Percentiles rank a stretch among this genome's conserved stretches.
Evolutionary conservation across 2,888 invertebrate species (phyloP).

Genomic region (Torymus auratus): DNA sequence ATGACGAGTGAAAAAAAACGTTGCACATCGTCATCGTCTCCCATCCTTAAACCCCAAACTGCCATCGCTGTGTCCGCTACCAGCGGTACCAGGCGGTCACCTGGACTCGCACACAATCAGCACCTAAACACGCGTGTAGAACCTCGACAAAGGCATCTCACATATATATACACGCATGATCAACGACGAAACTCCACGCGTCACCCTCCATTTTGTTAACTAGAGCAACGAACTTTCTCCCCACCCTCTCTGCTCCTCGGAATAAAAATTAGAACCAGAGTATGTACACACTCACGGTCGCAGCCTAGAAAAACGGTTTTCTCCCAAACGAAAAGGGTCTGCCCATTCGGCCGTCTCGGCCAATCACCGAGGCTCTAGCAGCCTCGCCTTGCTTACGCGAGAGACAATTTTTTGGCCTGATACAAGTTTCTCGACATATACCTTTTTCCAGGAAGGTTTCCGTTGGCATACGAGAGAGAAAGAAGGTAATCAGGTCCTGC

Average conservation of each 20-base stretch:
- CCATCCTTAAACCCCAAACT: no score
- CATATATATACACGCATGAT: neutral
- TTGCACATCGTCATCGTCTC: no score
- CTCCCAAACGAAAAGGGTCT: conserved; percentile 16
- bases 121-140: conserved; percentile 4
- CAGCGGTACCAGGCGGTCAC: neutral
- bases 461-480: conserved; percentile 24
- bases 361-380: conserved; percentile 19
- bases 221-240: conserved; percentile 65
- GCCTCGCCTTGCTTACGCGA: neutral
- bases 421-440: conserved; percentile 31
- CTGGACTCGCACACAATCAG: neutral
- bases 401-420: conserved; percentile 41
- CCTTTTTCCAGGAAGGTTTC: conserved; percentile 38
- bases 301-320: conserved; percentile 48
- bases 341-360: conserved; percentile 35
- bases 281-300: neutral
- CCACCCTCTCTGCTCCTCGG: conserved; percentile 42
- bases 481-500: conserved; percentile 45
- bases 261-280: conserved; percentile 46
- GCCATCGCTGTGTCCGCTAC: neutral
- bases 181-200: neutral
- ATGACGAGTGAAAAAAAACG: no score
- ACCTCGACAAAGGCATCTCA: neutral
- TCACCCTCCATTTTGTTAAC: conserved; percentile 59